A percentile compares a stretch with the other conserved stretches of the same genome.
These are phyloP conservation scores for Benitochromis conjunctus DNA, from an alignment of 2,113 vertebrate species.

Conservation along the genomic window DNA sequence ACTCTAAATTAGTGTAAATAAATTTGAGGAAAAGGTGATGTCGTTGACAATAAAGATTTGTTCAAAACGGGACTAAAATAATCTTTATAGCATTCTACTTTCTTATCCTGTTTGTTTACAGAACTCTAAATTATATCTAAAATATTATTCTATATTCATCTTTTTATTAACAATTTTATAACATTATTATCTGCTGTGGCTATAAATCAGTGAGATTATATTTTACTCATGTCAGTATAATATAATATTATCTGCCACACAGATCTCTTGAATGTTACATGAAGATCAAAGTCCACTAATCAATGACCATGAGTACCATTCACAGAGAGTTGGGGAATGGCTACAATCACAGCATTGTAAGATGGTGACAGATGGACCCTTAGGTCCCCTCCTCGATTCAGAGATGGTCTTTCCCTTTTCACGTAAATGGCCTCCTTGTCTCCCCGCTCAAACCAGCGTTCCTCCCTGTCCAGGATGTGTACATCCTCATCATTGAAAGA, in stretches of 20 bases:
- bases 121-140: not conserved
- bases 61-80: not conserved
- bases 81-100: not conserved
- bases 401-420: too few species aligned
- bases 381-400: too few species aligned
- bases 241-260: not conserved
- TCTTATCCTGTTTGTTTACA: not conserved
- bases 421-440: too few species aligned
- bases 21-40: not conserved
- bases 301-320: too few species aligned
- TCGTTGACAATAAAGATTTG: not conserved
- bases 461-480: too few species aligned
- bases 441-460: too few species aligned
- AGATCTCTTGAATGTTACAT: accelerated
- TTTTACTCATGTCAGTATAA: accelerated
- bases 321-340: too few species aligned
- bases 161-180: not conserved
- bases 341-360: too few species aligned
- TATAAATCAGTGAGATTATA: not conserved
- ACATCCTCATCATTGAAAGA: too few species aligned
- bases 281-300: not conserved
- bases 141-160: not conserved
- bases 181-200: not conserved
- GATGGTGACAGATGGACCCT: too few species aligned
- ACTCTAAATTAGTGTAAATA: not conserved